Evolutionary conservation across 2,888 invertebrate species (phyloP).

Genomic region (Ellobium chinense): DNA sequence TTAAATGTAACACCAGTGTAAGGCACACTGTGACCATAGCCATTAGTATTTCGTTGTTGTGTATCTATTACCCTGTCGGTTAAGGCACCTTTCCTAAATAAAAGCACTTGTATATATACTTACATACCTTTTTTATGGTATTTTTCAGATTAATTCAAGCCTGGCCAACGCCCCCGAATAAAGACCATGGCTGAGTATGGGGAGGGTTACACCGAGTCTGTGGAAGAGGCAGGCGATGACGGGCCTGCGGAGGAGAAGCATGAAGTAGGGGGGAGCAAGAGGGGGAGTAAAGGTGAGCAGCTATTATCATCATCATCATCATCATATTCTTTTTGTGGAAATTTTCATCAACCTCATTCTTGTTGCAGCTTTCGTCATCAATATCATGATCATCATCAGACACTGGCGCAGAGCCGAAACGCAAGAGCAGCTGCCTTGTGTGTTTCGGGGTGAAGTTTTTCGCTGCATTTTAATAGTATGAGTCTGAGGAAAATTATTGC

Average conservation of each 20-base stretch:
- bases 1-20: too few species aligned
- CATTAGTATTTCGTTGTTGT: too few species aligned
- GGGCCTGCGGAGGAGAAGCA: slow-evolving; percentile 31
- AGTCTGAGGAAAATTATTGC: too few species aligned
- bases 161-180: background rate
- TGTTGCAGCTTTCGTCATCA: background rate
- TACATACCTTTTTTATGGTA: too few species aligned
- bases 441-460: slow-evolving; percentile 81
- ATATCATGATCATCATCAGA: background rate
- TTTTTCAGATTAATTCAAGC: background rate
- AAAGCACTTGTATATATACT: too few species aligned
- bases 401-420: slow-evolving; percentile 34
- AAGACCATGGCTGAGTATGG: slow-evolving; percentile 40
- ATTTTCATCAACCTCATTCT: background rate
- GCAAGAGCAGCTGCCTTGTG: slow-evolving; percentile 80
- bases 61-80: too few species aligned
- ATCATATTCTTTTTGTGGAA: background rate
- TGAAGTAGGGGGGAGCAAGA: slow-evolving; percentile 27
- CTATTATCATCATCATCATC: background rate
- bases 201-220: slow-evolving; percentile 30
- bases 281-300: slow-evolving; percentile 43
- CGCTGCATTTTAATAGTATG: too few species aligned
- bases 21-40: too few species aligned
- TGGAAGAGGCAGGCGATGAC: background rate
- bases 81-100: too few species aligned